phyloP scores from a whole-genome alignment of 1,140 invertebrate species.

The Adelges cooleyi region DNA sequence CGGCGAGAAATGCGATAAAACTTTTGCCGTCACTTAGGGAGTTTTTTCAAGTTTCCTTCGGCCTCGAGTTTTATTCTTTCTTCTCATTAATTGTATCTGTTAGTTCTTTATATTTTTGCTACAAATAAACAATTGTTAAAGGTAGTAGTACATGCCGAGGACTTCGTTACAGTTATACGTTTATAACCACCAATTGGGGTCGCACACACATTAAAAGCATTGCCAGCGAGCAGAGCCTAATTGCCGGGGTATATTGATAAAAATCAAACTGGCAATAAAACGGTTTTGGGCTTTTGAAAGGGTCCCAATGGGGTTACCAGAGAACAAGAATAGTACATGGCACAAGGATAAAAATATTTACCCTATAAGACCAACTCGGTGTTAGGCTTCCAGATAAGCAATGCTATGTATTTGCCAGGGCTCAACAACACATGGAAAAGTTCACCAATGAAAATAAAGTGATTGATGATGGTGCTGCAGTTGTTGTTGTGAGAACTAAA shows the following conservation, averaged over 20 bases:
- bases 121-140: not conserved
- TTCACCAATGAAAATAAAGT: conserved; percentile 16
- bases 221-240: too few relatives aligned
- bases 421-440: conserved; percentile 19
- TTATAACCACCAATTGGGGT: too few relatives aligned
- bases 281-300: not conserved
- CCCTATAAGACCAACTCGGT: not conserved
- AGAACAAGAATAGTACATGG: not conserved
- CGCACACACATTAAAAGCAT: too few relatives aligned
- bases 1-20: conserved; percentile 15
- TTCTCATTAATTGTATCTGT: too few relatives aligned
- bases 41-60: too few relatives aligned
- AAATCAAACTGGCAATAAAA: not conserved
- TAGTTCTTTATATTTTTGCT: too few relatives aligned
- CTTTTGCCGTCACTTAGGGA: conserved; percentile 8
- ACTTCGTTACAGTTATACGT: too few relatives aligned
- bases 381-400: conserved; percentile 20
- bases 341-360: conserved; percentile 18
- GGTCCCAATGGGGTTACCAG: not conserved
- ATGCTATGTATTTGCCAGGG: not conserved
- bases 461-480: conserved; percentile 17
- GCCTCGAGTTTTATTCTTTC: too few relatives aligned
- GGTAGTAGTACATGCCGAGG: too few relatives aligned
- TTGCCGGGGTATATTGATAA: not conserved
- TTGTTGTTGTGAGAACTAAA: not conserved